A percentile compares a stretch with the other conserved stretches of the same genome.
phyloP scores from a whole-genome alignment of 2,113 vertebrate genomes.

The Shinisaurus crocodilurus region DNA sequence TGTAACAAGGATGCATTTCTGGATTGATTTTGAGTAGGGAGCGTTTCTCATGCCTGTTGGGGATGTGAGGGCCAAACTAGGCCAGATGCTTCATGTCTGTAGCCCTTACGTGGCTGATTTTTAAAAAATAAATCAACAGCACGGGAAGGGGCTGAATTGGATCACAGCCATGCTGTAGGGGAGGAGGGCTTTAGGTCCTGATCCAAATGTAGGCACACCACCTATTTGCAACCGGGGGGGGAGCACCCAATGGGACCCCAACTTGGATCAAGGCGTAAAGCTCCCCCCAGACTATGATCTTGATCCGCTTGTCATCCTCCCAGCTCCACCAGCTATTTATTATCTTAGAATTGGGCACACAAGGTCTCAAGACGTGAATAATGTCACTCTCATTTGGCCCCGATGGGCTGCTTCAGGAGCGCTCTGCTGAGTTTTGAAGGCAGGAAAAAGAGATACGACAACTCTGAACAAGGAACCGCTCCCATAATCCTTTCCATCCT shows the following conservation, averaged over 20 bases:
- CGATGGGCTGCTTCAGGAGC: not conserved
- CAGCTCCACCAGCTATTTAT: not conserved
- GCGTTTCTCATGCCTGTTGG: too few species aligned
- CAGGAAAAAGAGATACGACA: not conserved
- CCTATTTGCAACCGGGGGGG: not conserved
- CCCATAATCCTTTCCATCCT: not conserved
- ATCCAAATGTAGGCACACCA: not conserved
- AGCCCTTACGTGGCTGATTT: too few species aligned
- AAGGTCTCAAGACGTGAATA: not conserved
- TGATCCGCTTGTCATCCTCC: too few species aligned
- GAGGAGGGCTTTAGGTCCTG: not conserved
- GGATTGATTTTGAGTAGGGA: too few species aligned
- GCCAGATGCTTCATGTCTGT: too few species aligned
- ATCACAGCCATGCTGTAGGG: not conserved
- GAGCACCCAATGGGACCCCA: not conserved
- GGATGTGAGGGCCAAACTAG: too few species aligned
- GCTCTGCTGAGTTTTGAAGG: not conserved
- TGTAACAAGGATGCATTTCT: too few species aligned
- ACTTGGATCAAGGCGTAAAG: too few species aligned
- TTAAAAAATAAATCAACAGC: too few species aligned
- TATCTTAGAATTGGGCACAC: not conserved
- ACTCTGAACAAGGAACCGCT: not conserved
- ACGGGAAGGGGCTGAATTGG: not conserved
- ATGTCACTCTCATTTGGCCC: too few species aligned
- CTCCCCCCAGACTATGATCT: not conserved